Evolutionary conservation across 2,113 vertebrate genomes (phyloP).

Genomic region (Semnopithecus entellus): DNA sequence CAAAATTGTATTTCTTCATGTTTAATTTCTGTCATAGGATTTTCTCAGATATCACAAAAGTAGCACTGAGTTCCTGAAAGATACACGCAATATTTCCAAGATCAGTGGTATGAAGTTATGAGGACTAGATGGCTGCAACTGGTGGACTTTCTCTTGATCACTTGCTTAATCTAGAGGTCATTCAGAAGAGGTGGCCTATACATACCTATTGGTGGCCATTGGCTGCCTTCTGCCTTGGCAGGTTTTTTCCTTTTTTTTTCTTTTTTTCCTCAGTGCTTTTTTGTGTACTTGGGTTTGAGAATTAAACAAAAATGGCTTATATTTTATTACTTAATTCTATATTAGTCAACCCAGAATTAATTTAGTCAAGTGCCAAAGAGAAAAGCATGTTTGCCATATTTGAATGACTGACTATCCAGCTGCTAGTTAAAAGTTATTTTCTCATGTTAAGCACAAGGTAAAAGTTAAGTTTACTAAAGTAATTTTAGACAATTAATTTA

Average conservation of each 20-base stretch:
- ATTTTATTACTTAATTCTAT: not conserved
- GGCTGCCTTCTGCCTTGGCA: not conserved
- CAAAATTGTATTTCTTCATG: not conserved
- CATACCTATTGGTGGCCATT: not conserved
- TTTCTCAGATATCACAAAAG: not conserved
- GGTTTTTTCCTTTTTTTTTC: not conserved
- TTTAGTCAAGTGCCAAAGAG: not conserved
- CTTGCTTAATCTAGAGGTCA: not conserved
- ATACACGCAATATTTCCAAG: not conserved
- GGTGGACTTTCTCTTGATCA: not conserved
- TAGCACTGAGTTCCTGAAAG: not conserved
- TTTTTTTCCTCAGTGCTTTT: not conserved
- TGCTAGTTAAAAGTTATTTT: constrained; percentile 5
- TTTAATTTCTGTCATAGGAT: not conserved
- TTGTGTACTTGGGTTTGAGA: not conserved
- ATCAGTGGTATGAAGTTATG: not conserved
- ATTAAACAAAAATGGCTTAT: not conserved
- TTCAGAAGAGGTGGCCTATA: not conserved
- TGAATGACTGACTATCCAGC: not conserved
- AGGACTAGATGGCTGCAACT: not conserved
- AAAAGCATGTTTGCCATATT: not conserved
- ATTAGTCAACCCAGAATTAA: not conserved
- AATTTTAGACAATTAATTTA: constrained; percentile 4
- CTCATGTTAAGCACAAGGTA: not conserved
- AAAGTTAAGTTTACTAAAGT: not conserved